These are phyloP conservation scores for Anseranas semipalmata DNA, from an alignment of 2,113 vertebrate genomes.

Conservation along the genomic window DNA sequence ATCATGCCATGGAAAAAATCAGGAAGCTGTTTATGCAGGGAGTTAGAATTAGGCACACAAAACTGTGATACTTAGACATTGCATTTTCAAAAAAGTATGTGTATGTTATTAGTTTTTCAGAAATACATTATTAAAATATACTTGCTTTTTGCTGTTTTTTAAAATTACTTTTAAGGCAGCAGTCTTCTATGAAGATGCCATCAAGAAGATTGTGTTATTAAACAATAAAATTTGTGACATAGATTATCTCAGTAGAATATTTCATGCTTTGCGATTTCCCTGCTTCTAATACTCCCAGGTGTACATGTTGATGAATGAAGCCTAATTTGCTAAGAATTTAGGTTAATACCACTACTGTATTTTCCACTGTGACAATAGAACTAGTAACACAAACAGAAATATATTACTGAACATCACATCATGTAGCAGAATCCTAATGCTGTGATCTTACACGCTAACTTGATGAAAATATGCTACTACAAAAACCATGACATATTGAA, in stretches of 20 bases:
- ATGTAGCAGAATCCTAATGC: background rate
- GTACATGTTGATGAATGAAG: slow-evolving; percentile 44
- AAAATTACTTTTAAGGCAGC: slow-evolving; percentile 33
- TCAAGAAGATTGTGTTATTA: slow-evolving; percentile 45
- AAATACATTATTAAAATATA: slow-evolving; percentile 51
- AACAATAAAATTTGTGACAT: slow-evolving; percentile 57
- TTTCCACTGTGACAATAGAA: slow-evolving; percentile 13
- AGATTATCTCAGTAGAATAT: slow-evolving; percentile 39
- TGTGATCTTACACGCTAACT: background rate
- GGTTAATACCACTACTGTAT: slow-evolving; percentile 1
- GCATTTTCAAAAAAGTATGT: background rate
- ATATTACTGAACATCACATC: background rate
- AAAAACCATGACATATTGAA: background rate
- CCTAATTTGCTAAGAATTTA: slow-evolving; percentile 47
- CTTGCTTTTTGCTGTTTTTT: background rate
- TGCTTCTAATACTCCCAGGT: slow-evolving; percentile 28
- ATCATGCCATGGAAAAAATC: background rate
- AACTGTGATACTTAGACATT: background rate
- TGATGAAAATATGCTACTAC: background rate
- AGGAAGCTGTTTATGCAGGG: slow-evolving; percentile 5
- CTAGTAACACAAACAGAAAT: background rate
- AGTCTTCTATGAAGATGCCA: slow-evolving; percentile 19
- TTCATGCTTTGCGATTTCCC: slow-evolving; percentile 21
- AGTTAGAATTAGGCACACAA: slow-evolving; percentile 13
- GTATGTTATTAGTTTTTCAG: slow-evolving; percentile 37